phyloP scores from a whole-genome alignment of 2,888 invertebrate genomes.

The Chloroclystis v-ata region DNA sequence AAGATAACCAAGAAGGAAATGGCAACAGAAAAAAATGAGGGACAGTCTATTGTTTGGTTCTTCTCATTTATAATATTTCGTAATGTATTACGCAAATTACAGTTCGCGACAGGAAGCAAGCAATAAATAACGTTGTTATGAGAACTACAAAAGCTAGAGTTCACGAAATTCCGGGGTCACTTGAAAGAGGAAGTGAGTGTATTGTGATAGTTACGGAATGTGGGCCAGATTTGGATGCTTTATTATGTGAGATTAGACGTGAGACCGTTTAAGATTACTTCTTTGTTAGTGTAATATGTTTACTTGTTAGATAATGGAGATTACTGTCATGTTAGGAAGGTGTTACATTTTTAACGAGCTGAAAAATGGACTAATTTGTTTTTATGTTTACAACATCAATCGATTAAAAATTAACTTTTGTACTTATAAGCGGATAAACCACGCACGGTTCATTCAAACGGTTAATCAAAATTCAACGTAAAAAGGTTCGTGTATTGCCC shows the following conservation, averaged over 20 bases:
- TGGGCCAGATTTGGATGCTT: slow-evolving; percentile 20
- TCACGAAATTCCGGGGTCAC: slow-evolving; percentile 26
- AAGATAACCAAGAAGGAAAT: slow-evolving; percentile 59
- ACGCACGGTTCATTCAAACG: too few relatives aligned
- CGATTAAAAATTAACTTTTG: too few relatives aligned
- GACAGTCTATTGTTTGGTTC: slow-evolving; percentile 57
- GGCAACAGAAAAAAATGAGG: slow-evolving; percentile 41
- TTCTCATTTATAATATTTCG: slow-evolving; percentile 44
- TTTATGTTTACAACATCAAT: too few relatives aligned
- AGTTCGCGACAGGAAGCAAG: slow-evolving; percentile 38
- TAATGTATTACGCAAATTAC: slow-evolving; percentile 50
- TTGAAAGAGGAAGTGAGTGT: slow-evolving; percentile 25
- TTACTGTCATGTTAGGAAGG: not conserved
- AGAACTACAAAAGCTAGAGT: slow-evolving; percentile 33
- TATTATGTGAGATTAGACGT: slow-evolving; percentile 19
- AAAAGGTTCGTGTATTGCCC: too few relatives aligned
- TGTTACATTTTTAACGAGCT: not conserved
- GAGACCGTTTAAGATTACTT: slow-evolving; percentile 7
- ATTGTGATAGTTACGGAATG: slow-evolving; percentile 25
- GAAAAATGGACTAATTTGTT: not conserved
- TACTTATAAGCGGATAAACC: too few relatives aligned
- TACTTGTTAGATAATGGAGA: slow-evolving; percentile 4
- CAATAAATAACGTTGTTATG: slow-evolving; percentile 34
- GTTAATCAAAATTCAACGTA: too few relatives aligned
- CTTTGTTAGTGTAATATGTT: slow-evolving; percentile 4